Percentiles rank a stretch among this genome's conserved stretches.
Conservation (phyloP, 2,113 vertebrate species). For the Ranitomeya variabilis region DNA sequence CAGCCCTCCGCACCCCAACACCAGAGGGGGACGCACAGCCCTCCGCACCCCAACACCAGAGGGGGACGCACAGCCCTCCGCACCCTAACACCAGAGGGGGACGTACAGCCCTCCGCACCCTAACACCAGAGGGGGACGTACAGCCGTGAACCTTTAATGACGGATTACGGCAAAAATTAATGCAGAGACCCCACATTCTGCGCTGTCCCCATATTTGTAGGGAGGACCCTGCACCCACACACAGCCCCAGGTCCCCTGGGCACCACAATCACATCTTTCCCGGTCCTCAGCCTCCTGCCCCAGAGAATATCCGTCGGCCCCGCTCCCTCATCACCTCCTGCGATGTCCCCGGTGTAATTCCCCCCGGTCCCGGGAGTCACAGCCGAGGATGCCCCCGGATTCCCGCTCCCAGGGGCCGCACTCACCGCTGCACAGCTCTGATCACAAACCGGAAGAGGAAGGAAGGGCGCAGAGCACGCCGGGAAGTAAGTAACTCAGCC, state of each 20-base stretch:
- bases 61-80: too few species aligned
- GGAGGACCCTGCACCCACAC: background rate
- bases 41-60: too few species aligned
- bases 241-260: too few species aligned
- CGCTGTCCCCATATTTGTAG: too few species aligned
- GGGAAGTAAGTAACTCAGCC: conserved; percentile 32
- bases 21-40: too few species aligned
- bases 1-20: too few species aligned
- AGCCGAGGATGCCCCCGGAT: conserved; percentile 36
- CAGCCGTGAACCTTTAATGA: too few species aligned
- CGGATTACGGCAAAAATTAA: too few species aligned
- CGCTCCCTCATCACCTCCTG: background rate
- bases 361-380: too few species aligned
- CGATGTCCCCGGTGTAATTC: background rate
- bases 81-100: background rate
- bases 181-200: too few species aligned
- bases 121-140: too few species aligned
- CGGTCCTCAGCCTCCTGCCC: background rate
- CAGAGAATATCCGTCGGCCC: background rate
- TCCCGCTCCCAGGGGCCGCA: background rate
- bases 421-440: conserved; percentile 19
- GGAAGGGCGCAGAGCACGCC: conserved; percentile 7
- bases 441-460: conserved; percentile 53
- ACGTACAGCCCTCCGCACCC: too few species aligned
- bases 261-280: background rate